Percentiles rank a stretch among this genome's conserved stretches.
phyloP scores from a whole-genome alignment of 1,140 invertebrate genomes.

The Parasteatoda tepidariorum region DNA sequence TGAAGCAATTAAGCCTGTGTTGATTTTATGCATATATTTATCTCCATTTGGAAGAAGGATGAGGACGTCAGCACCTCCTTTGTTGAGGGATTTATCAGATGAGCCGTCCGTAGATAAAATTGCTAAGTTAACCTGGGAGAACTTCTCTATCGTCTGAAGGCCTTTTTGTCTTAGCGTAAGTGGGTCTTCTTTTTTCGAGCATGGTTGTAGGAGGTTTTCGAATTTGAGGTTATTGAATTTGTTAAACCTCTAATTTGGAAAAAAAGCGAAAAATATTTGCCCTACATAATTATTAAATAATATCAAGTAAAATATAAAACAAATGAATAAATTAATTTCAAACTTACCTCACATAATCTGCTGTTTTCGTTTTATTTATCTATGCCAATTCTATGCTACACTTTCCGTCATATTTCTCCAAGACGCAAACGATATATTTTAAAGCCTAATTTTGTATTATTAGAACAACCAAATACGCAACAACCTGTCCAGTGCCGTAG shows the following conservation, averaged over 20 bases:
- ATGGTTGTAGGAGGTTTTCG: background rate
- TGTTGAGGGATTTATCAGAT: slow-evolving; percentile 9
- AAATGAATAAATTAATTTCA: too few relatives aligned
- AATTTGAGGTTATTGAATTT: background rate
- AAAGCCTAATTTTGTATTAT: too few relatives aligned
- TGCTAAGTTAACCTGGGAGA: background rate
- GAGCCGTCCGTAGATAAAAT: background rate
- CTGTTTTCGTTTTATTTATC: too few relatives aligned
- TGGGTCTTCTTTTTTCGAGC: background rate
- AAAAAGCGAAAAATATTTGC: too few relatives aligned
- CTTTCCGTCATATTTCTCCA: too few relatives aligned
- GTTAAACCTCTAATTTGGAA: background rate
- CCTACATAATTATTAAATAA: too few relatives aligned
- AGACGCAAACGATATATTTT: too few relatives aligned
- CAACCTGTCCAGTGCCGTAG: too few relatives aligned
- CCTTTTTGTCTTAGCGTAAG: background rate
- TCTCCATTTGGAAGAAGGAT: background rate
- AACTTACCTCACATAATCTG: too few relatives aligned
- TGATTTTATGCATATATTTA: background rate
- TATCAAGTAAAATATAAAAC: too few relatives aligned
- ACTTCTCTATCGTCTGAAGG: background rate
- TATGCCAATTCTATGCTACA: too few relatives aligned
- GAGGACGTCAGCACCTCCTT: background rate
- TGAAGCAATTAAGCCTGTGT: background rate
- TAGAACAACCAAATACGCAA: too few relatives aligned